Conservation (phyloP, 1,140 invertebrate species). For the Rhopalosiphum padi region DNA sequence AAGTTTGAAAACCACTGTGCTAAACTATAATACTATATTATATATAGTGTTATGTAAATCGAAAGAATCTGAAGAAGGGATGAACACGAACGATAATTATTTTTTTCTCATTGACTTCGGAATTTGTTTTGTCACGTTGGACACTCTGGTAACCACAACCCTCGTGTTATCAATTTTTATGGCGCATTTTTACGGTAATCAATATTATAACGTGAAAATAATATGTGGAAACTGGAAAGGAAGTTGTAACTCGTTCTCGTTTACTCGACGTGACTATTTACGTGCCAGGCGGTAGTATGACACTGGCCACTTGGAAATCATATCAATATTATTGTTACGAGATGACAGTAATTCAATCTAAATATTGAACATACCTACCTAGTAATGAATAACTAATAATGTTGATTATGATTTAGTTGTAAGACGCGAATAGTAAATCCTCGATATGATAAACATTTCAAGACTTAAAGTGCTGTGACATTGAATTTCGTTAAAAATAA, state of each 20-base stretch:
- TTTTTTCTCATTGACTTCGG: background rate
- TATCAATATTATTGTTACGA: background rate
- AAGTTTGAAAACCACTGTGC: too few relatives aligned
- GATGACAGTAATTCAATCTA: background rate
- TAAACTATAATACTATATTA: too few relatives aligned
- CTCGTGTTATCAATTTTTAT: constrained; percentile 22
- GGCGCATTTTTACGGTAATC: background rate
- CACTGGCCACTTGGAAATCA: background rate
- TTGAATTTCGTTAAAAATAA: background rate
- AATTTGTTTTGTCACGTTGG: background rate
- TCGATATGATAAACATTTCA: background rate
- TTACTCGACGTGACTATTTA: too few relatives aligned
- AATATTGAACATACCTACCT: background rate
- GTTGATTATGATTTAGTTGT: background rate
- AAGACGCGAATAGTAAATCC: too few relatives aligned
- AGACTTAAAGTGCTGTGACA: background rate
- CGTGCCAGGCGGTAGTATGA: too few relatives aligned
- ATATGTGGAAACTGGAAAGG: too few relatives aligned
- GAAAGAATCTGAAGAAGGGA: too few relatives aligned
- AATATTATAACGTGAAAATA: too few relatives aligned
- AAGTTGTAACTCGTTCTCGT: too few relatives aligned
- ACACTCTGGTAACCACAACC: background rate
- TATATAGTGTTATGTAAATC: too few relatives aligned
- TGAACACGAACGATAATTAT: too few relatives aligned
- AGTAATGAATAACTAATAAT: background rate